Conservation (phyloP, 2,797 vertebrate genomes). For the Characodon lateralis region DNA sequence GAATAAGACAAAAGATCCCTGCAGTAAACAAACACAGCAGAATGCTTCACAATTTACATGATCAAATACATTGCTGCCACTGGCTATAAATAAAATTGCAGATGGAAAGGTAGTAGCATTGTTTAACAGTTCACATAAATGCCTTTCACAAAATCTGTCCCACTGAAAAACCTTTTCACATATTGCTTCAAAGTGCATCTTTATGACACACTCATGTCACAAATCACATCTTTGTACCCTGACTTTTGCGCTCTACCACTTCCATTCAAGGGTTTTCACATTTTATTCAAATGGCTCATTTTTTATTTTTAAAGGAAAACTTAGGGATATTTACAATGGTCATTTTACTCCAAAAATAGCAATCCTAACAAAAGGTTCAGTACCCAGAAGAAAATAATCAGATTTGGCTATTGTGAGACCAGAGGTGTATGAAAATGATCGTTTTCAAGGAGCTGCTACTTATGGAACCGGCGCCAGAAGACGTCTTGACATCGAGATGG, state of each 20-base stretch:
- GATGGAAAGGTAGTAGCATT: not conserved
- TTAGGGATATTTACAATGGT: not conserved
- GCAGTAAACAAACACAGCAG: not conserved
- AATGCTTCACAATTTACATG: not conserved
- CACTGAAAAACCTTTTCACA: not conserved
- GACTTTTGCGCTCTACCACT: not conserved
- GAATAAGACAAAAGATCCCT: not conserved
- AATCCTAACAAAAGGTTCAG: not conserved
- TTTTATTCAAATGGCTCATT: not conserved
- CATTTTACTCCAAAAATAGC: not conserved
- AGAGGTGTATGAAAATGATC: too few species aligned
- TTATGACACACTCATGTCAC: not conserved
- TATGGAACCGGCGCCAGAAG: not conserved
- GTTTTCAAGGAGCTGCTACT: not conserved
- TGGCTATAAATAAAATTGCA: not conserved
- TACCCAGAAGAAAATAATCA: not conserved
- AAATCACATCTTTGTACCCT: not conserved
- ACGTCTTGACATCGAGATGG: not conserved
- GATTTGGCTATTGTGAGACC: not conserved
- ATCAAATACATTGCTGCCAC: not conserved
- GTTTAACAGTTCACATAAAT: not conserved
- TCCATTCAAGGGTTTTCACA: not conserved
- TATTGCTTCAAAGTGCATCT: not conserved
- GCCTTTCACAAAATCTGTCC: not conserved
- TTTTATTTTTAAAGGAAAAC: not conserved